Base-by-base conservation (phyloP, 1,140 invertebrate species). In the Yoshiicerus persimilis region DNA sequence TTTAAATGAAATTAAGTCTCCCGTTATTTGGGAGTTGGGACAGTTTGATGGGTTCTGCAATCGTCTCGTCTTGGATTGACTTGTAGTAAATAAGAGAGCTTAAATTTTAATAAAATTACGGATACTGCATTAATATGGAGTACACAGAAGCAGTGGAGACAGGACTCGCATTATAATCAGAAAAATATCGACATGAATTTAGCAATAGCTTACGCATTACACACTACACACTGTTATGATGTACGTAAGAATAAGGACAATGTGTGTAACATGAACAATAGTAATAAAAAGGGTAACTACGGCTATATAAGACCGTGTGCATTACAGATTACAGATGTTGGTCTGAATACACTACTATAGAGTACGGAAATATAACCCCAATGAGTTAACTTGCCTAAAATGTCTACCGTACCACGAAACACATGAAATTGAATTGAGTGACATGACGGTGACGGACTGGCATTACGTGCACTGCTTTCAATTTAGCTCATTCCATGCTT, bases 371-470 rank as follows among this genome's bases (percentile, higher is more conserved):
- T 70, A 70, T 30, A 30, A 30, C 4, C n/a, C n/a, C 1, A 64
- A 70, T 27, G 27, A 16, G 25, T 30, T 25, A 32, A 6, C 16
- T 77, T 23, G 32, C 16, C 30, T 80, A 80, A 80, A 80, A 80
- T 16, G 38, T 80, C 75, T 20, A 38, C 34, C 75, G 23, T 30
- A 32, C 13, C 84, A 85, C 56, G 84, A 27, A 47, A 85, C 34
- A 38, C 27, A 47, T 85, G 77, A 87, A 87, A 87, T 87, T 87
- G 87, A 87, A 83, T 87, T 87, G 87, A 41, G 75, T 87, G 75
- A 84, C 87, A 34, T 36, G 75, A 80, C 75, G 75, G 32, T 80
- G 75, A 80, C 27, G 70, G 86, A 77, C 75, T 84, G 87, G 77
- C 70, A 41, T 77, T 87, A 87, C 86, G 66, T 87, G 86, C 38